Evolutionary conservation across 2,888 invertebrate genomes (phyloP), one percentile per base, ranked within the genome.

Genomic region (Thymelicus sylvestris): DNA sequence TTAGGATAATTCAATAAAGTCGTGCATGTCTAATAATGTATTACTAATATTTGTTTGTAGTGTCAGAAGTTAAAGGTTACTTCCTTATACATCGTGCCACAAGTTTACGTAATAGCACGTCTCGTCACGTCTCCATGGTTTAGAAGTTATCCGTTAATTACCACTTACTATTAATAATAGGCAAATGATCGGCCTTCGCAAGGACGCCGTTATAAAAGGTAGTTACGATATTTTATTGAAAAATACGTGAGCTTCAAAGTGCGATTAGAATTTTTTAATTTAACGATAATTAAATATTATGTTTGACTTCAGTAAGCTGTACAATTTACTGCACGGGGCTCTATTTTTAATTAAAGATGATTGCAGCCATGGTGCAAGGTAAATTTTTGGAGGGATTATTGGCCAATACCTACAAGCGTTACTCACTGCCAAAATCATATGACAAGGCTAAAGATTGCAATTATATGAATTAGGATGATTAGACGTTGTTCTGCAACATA

Each of bases 61-160:
- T 87, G 89, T 88, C 86, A 86, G 84, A 82, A 85, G 87, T 81
- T 88, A 90, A 92, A 92, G 91, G 91, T 90, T 89, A 91, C 85
- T 93, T 93, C 92, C 92, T 91, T 80, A 82, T 87, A 83, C 78
- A 82, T 83, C 81, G 82, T 82, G 86, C 79, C 80, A 83, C 76
- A 80, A 83, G 85, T 86, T 86, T 86, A 86, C 84, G 86, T 86
- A 90, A 90, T 86, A 78, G 76, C 84, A 80, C 85, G 81, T 85
- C 86, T 89, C 88, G 87, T 87, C 79, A 80, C 77, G 79, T 79
- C 82, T 83, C 76, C 76, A 78, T 76, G 79, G 79, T 77, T 84
- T 81, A 80, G 74, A 82, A 83, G 83, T 82, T 83, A 80, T 80
- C 82, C 83, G 80, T 80, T 79, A 77, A 81, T 83, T 80, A 83